Evolutionary conservation across 2,113 vertebrate genomes (phyloP).

Genomic region (Agapornis roseicollis): DNA sequence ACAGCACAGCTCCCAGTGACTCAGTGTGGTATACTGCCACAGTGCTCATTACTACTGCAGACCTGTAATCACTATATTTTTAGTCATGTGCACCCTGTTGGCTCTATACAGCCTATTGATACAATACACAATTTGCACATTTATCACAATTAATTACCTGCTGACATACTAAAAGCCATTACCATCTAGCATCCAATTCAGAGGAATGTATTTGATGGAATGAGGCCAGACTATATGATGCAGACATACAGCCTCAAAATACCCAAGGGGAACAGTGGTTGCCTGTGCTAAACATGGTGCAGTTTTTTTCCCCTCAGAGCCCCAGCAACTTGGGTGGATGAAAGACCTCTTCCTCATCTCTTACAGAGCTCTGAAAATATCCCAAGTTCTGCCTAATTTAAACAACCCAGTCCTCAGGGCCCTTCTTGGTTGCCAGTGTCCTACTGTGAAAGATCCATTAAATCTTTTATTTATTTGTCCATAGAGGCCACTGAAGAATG

Average conservation of each 20-base stretch:
- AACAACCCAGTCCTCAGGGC: neutral
- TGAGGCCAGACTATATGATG: neutral
- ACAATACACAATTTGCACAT: neutral
- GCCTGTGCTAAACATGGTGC: neutral
- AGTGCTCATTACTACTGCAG: neutral
- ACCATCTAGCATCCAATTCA: neutral
- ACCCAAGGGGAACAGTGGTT: neutral
- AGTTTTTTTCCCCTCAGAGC: neutral
- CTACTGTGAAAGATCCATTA: slow-evolving; percentile 44
- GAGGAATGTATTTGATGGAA: neutral
- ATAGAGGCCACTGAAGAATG: slow-evolving; percentile 8
- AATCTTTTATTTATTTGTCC: slow-evolving; percentile 52
- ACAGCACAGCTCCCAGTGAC: neutral
- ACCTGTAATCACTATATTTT: neutral
- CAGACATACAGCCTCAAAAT: neutral
- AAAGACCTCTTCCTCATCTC: neutral
- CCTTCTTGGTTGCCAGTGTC: neutral
- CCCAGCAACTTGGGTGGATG: neutral
- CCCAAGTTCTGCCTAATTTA: neutral
- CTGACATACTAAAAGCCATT: neutral
- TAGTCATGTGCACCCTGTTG: neutral
- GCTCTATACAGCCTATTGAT: neutral
- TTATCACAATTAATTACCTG: slow-evolving; percentile 40
- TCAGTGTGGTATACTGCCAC: neutral
- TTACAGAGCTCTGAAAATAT: neutral